Evolutionary conservation across 2,888 invertebrate genomes (phyloP).

Genomic region (Drymonia ruficornis): DNA sequence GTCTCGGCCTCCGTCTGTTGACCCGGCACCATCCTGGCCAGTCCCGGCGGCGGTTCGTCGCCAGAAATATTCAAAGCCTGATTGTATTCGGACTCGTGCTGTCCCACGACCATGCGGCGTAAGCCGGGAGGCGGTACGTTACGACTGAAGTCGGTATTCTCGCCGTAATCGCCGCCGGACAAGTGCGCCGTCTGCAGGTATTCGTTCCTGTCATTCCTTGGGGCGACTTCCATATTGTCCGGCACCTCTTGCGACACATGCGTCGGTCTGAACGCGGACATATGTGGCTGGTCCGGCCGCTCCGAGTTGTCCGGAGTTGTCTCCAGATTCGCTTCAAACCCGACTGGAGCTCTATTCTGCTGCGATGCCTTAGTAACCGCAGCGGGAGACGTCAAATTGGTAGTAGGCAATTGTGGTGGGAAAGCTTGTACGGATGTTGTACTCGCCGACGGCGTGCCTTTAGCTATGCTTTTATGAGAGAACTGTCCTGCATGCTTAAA

Average conservation of each 20-base stretch:
- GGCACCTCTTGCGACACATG: slow-evolving; percentile 63
- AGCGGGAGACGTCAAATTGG: slow-evolving; percentile 65
- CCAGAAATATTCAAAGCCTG: slow-evolving; percentile 61
- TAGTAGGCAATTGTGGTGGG: slow-evolving; percentile 56
- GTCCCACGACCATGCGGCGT: slow-evolving; percentile 87
- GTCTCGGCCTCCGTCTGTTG: slow-evolving; percentile 73
- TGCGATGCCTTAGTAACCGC: slow-evolving; percentile 65
- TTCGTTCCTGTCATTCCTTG: slow-evolving; percentile 89
- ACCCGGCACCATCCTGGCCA: slow-evolving; percentile 82
- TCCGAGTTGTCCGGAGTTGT: slow-evolving; percentile 89
- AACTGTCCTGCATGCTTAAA: slow-evolving; percentile 76
- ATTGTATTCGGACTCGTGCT: slow-evolving; percentile 84
- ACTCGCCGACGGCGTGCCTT: slow-evolving; percentile 40
- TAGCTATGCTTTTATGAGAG: slow-evolving; percentile 73
- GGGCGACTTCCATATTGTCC: slow-evolving; percentile 86
- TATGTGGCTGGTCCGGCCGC: slow-evolving; percentile 82
- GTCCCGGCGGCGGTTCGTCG: slow-evolving; percentile 81
- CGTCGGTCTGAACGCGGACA: slow-evolving; percentile 50
- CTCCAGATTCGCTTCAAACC: slow-evolving; percentile 86
- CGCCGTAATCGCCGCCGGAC: slow-evolving; percentile 82
- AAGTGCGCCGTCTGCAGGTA: slow-evolving; percentile 91
- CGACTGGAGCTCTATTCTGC: slow-evolving; percentile 60
- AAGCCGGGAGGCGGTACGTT: slow-evolving; percentile 86
- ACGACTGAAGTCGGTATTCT: slow-evolving; percentile 71
- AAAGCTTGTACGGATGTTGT: slow-evolving; percentile 48